Evolutionary conservation across 2,888 invertebrate species (phyloP).

Genomic region (Pandemis corylana): DNA sequence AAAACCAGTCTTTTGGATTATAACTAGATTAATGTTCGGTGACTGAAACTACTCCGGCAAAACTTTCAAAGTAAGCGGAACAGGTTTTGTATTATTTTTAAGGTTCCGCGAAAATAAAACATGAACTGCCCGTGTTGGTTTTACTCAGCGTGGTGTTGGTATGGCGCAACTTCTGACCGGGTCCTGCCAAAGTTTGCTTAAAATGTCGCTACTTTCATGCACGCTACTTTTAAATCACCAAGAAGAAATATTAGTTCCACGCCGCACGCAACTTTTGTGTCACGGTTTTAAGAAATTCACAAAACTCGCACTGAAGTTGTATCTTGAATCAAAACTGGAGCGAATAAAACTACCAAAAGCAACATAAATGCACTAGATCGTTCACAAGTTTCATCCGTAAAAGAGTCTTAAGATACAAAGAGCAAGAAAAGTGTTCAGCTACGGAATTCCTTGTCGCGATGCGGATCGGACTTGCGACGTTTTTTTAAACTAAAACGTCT

Average conservation of each 20-base stretch:
- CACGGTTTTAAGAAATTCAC: not conserved
- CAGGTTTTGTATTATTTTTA: conserved; percentile 80
- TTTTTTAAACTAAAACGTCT: conserved; percentile 67
- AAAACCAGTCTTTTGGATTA: conserved; percentile 66
- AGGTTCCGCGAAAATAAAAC: conserved; percentile 42
- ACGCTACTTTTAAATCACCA: conserved; percentile 7
- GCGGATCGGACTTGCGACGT: conserved; percentile 36
- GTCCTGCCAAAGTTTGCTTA: conserved; percentile 7
- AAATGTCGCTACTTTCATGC: not conserved
- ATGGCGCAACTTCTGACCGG: conserved; percentile 18
- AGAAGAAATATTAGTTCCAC: conserved; percentile 1
- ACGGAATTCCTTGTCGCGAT: conserved; percentile 40
- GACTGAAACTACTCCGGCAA: conserved; percentile 73
- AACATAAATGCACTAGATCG: conserved; percentile 26
- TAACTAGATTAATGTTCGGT: conserved; percentile 81
- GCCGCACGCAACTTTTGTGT: not conserved
- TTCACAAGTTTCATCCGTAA: conserved; percentile 31
- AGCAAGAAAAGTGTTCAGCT: conserved; percentile 28
- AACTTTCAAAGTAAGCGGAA: conserved; percentile 72
- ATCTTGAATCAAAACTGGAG: conserved; percentile 6
- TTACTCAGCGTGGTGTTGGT: conserved; percentile 25
- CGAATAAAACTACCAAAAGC: conserved; percentile 25
- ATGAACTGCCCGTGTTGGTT: conserved; percentile 30
- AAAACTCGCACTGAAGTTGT: not conserved
- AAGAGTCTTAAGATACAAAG: conserved; percentile 35